Base-by-base conservation (phyloP, 2,113 vertebrate genomes). In the Leptobrachium leishanense region DNA sequence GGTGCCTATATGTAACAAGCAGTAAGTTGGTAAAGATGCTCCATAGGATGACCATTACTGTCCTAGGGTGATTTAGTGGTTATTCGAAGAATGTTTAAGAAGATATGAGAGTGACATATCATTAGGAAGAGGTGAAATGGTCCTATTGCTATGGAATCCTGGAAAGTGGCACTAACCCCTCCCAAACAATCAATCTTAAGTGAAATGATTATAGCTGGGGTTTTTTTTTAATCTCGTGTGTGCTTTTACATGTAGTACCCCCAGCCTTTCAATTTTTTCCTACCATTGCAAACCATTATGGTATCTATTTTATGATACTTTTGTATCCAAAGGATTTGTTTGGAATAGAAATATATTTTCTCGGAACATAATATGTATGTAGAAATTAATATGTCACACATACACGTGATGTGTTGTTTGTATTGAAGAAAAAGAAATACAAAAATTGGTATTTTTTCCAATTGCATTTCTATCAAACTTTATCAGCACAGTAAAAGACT, bases 71-170 rank as follows among this genome's bases (percentile, higher is more conserved):
- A 79, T 79, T 72, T 57, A 73, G 70, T 15, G 69, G 46, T 43
- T 73, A 79, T 73, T 39, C 64, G 41, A 79, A 57, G 77, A 79
- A 79, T 66, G 69, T 69, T 79, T 66, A 72, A 71, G 53, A 79
- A 71, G 64, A 6, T 73, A 2, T 53, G 40, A 54, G 39, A 72
- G 39, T 72, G 68, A 79, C 68, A 71, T 43, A 57, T 79, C 70
- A 73, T 79, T 71, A 73, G 62, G 59, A 55, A n/a, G 12, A 72
- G 46, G 40, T 72, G 68, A 68, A 79, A 72, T 72, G 31, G 55
- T 7, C 13, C 5, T 64, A 42, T 53, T 43, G 39, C 11, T 63
- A 7, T 9, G 50, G 70, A 73, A 43, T 79, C 44, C 3, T 72
- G 44, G 57, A 73, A 79, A 44, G 55, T 54, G 59, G 69, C n/a